Conservation (phyloP, 2,113 vertebrate species). For the Nerophis lumbriciformis region DNA sequence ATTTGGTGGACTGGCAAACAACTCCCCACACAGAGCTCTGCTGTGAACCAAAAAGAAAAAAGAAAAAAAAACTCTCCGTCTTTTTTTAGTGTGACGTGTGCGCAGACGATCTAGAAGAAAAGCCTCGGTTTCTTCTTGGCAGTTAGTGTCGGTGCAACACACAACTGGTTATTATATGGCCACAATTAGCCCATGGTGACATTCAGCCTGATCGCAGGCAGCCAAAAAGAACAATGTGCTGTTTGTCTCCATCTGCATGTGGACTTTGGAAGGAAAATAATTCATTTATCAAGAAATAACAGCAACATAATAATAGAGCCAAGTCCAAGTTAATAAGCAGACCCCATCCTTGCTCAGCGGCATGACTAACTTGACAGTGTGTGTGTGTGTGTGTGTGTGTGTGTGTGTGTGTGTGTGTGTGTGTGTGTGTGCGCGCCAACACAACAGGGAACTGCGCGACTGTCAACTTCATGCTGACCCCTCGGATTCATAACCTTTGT, state of each 20-base stretch:
- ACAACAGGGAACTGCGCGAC: slow-evolving; percentile 9
- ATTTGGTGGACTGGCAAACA: background rate
- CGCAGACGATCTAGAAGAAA: background rate
- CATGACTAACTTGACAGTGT: slow-evolving; percentile 25
- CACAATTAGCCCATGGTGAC: slow-evolving; percentile 79
- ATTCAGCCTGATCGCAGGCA: slow-evolving; percentile 52
- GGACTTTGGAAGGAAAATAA: slow-evolving; percentile 15
- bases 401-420: slow-evolving; percentile 6
- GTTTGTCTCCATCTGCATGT: slow-evolving; percentile 11
- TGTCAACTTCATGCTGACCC: slow-evolving; percentile 16
- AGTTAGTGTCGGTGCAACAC: slow-evolving; percentile 20
- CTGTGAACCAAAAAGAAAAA: background rate
- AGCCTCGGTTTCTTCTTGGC: slow-evolving; percentile 8
- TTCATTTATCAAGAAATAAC: slow-evolving; percentile 11
- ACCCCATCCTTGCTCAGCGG: slow-evolving; percentile 29
- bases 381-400: background rate
- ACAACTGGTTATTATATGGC: slow-evolving; percentile 78
- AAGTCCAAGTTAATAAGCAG: slow-evolving; percentile 47
- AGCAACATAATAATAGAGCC: slow-evolving; percentile 16
- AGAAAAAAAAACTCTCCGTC: no score
- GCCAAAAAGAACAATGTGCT: slow-evolving; percentile 33
- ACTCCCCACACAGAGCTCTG: background rate
- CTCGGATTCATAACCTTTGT: slow-evolving; percentile 21
- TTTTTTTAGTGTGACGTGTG: no score
- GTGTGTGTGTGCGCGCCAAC: slow-evolving; percentile 6